A percentile compares a stretch with the other conserved stretches of the same genome.
Conservation (phyloP, 2,113 vertebrate genomes). For the Catharus minimus region DNA sequence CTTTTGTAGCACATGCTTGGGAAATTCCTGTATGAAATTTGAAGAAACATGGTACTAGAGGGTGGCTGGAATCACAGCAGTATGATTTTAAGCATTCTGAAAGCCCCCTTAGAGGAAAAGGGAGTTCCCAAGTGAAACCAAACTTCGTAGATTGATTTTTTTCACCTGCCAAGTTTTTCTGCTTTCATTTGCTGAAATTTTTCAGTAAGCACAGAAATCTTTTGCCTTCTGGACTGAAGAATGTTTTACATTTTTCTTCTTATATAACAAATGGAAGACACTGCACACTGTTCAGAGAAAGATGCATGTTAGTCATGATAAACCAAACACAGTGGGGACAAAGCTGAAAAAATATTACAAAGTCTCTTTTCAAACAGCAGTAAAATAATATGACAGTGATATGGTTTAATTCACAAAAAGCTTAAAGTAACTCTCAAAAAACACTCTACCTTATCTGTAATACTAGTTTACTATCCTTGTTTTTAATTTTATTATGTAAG, state of each 20-base stretch:
- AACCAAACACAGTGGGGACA: not conserved
- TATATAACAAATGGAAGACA: not conserved
- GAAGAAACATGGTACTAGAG: not conserved
- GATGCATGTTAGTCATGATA: not conserved
- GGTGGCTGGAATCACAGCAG: not conserved
- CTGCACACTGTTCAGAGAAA: not conserved
- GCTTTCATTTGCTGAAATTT: not conserved
- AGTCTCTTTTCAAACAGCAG: not conserved
- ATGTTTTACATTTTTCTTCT: not conserved
- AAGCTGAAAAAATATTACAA: not conserved
- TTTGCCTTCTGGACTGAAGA: not conserved
- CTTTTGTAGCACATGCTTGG: not conserved
- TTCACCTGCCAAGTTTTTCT: not conserved
- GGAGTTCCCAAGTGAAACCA: not conserved
- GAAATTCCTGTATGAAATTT: not conserved
- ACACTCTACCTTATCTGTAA: not conserved
- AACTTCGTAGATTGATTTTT: not conserved
- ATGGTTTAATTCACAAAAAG: not conserved
- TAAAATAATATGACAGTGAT: not conserved
- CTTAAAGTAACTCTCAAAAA: not conserved
- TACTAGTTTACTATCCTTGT: not conserved
- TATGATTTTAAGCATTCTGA: not conserved
- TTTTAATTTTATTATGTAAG: not conserved
- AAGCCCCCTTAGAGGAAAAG: not conserved
- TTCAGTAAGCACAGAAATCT: not conserved